Evolutionary conservation across 2,888 invertebrate genomes (phyloP).

Genomic region (Eremobia ochroleuca): DNA sequence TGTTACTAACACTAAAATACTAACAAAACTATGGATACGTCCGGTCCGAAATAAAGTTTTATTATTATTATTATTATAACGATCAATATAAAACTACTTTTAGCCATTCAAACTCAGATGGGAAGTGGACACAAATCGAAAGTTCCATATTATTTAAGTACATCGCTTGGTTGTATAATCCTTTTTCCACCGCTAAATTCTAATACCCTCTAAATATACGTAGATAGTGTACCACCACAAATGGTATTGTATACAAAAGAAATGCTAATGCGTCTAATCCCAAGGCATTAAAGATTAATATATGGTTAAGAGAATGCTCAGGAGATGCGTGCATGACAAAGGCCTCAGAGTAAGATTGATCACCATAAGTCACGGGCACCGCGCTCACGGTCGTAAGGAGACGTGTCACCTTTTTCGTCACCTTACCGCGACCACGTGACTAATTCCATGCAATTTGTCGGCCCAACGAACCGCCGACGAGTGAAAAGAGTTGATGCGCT

Average conservation of each 20-base stretch:
- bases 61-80: too few relatives aligned
- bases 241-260: constrained; percentile 65
- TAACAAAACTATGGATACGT: too few relatives aligned
- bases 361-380: constrained; percentile 80
- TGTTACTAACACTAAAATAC: too few relatives aligned
- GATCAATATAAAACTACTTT: neutral
- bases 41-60: too few relatives aligned
- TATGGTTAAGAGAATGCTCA: constrained; percentile 74
- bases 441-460: constrained; percentile 90
- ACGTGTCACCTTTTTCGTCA: constrained; percentile 90
- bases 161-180: neutral
- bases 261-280: constrained; percentile 79
- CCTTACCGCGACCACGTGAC: constrained; percentile 89
- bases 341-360: constrained; percentile 84
- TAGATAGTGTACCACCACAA: constrained; percentile 16
- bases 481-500: constrained; percentile 90
- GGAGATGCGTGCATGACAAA: constrained; percentile 85
- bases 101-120: neutral
- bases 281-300: constrained; percentile 74
- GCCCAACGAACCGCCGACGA: constrained; percentile 84
- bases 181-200: constrained; percentile 17
- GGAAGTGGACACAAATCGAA: neutral
- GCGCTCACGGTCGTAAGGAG: constrained; percentile 76
- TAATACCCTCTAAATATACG: constrained; percentile 27
- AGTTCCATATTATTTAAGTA: neutral